Conservation (phyloP, 2,797 vertebrate genomes). For the Spheniscus humboldti region DNA sequence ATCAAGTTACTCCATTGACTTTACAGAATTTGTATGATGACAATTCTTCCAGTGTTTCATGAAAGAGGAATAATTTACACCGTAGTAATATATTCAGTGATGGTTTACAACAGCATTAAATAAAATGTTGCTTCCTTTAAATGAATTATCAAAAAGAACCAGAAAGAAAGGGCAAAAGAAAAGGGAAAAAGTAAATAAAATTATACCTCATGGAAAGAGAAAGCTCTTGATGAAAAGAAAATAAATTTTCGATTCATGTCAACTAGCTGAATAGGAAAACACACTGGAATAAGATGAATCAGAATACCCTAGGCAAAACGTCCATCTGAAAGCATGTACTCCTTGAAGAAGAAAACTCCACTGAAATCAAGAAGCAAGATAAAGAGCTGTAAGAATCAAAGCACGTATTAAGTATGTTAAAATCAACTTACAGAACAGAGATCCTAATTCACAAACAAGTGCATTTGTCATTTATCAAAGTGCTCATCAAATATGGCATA, state of each 20-base stretch:
- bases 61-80: neutral
- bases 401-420: slow-evolving; percentile 58
- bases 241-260: slow-evolving; percentile 47
- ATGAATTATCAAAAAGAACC: neutral
- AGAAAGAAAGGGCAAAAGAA: neutral
- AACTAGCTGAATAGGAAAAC: slow-evolving; percentile 59
- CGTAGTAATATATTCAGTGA: neutral
- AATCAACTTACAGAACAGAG: slow-evolving; percentile 58
- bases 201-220: neutral
- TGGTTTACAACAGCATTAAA: neutral
- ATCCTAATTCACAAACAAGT: slow-evolving; percentile 48
- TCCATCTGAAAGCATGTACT: slow-evolving; percentile 46
- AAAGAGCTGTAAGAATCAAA: slow-evolving; percentile 68
- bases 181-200: slow-evolving; percentile 44
- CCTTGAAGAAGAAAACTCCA: slow-evolving; percentile 56
- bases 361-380: slow-evolving; percentile 60
- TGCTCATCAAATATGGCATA: neutral
- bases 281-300: slow-evolving; percentile 68
- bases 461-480: slow-evolving; percentile 42
- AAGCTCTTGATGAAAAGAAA: slow-evolving; percentile 59
- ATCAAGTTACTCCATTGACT: neutral
- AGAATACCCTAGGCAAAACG: slow-evolving; percentile 63
- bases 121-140: neutral
- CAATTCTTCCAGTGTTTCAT: neutral
- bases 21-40: neutral